Percentiles rank a stretch among this genome's conserved stretches.
Evolutionary conservation across 2,888 invertebrate species (phyloP).

Genomic region (Tachina lurida): DNA sequence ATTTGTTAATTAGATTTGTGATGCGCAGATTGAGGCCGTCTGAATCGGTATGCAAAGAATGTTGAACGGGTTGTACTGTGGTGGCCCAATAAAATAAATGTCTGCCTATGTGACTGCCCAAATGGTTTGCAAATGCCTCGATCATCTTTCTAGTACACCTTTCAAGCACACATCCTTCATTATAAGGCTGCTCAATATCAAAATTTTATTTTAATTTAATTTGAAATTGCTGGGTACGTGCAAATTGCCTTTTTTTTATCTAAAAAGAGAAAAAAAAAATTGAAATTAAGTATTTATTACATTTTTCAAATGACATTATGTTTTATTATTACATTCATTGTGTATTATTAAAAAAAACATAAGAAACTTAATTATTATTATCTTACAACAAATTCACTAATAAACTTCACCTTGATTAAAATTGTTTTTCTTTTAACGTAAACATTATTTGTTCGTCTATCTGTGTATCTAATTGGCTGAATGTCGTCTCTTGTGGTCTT

Average conservation of each 20-base stretch:
- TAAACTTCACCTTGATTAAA: slow-evolving; percentile 63
- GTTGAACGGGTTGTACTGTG: slow-evolving; percentile 83
- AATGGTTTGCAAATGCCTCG: slow-evolving; percentile 82
- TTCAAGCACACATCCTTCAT: slow-evolving; percentile 40
- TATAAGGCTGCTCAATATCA: slow-evolving; percentile 56
- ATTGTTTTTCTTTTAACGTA: slow-evolving; percentile 49
- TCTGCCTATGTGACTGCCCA: slow-evolving; percentile 84
- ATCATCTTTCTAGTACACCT: slow-evolving; percentile 79
- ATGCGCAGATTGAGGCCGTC: slow-evolving; percentile 85
- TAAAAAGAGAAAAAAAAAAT: slow-evolving; percentile 21
- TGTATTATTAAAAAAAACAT: slow-evolving; percentile 17
- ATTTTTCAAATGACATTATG: background rate
- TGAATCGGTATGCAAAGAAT: slow-evolving; percentile 80
- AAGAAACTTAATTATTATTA: slow-evolving; percentile 19
- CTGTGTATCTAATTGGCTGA: background rate
- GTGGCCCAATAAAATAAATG: slow-evolving; percentile 86
- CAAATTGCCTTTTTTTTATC: background rate
- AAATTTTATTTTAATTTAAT: slow-evolving; percentile 4
- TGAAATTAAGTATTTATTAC: slow-evolving; percentile 17
- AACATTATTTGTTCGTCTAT: slow-evolving; percentile 22
- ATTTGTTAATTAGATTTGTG: slow-evolving; percentile 84
- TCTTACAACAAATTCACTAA: slow-evolving; percentile 49
- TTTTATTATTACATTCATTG: background rate
- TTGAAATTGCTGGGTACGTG: background rate
- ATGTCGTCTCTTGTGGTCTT: slow-evolving; percentile 11